Evolutionary conservation across 2,113 vertebrate species (phyloP), one percentile per base, ranked within the genome.

Genomic region (Oncorhynchus keta): DNA sequence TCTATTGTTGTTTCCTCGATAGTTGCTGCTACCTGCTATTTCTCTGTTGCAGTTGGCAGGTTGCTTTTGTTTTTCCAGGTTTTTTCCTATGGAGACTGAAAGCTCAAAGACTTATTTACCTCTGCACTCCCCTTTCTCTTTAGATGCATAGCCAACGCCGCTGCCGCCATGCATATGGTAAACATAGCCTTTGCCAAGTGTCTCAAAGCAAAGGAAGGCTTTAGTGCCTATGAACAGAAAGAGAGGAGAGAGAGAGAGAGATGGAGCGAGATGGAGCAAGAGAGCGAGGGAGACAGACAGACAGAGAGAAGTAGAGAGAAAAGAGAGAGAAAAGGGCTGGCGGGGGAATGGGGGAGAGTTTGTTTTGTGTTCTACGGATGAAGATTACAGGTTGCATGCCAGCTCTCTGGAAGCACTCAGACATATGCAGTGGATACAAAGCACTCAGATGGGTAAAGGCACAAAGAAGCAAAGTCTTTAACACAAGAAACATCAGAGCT

Each of bases 131-230:
- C 14, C 8, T 66, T 24, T 66, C 64, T 30, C 13, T 67, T 67
- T 67, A 11, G 64, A 66, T 67, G 7, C 65, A 67, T 28, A 26
- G 65, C 65, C 65, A 67, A 30, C 11, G 65, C 64, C 13, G 64
- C 65, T n/a, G 65, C 65, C 5, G 65, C 65, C 65, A 67, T 32
- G 65, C 26, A 30, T 30, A 67, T 16, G 26, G 65, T 67, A 67
- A 67, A 67, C 26, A 32, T 5, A 67, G 14, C 3, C 26, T 67
- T 67, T 67, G 65, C 64, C 65, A 67, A 32, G 65, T 26, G 61
- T 67, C 26, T 32, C 65, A 67, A 26, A 67, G 65, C 24, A 67
- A 11, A 67, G 65, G 59, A 67, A 67, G 65, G 24, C 65, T 67
- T 67, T 67, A 24, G 22, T 67, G 13, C 26, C 12, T 32, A 28